Base-by-base conservation (phyloP, 2,797 vertebrate species). In the Sciaenops ocellatus region DNA sequence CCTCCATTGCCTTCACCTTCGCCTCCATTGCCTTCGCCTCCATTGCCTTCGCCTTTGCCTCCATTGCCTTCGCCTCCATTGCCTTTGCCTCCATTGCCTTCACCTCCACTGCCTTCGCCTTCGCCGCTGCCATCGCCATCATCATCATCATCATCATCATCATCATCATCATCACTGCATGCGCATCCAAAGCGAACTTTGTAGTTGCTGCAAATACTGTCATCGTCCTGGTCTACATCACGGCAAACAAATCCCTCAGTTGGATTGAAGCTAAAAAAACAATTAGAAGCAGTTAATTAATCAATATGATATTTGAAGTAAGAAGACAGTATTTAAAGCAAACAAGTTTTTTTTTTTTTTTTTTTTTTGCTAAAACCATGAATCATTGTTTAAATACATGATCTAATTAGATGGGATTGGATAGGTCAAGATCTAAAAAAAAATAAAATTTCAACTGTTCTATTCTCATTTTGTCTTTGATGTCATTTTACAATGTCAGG, bases 151-250 rank as follows among this genome's bases (percentile, higher is more conserved):
- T n/a, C n/a, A n/a, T n/a, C n/a, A n/a, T n/a, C n/a, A n/a, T n/a
- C n/a, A n/a, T n/a, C 34, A 34, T 34, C 7, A 6, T 10, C 64
- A 3, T 51, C 1, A 2, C 0, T 9, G 51, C 90, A 90, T 2
- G 57, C 76, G 22, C 87, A 90, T 63, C 77, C 79, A 65, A 91
- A 92, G n/a, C 73, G 60, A 44, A 85, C 76, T 84, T 86, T 80
- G 70, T 90, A 91, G 83, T 91, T 68, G 0, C 0, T n/a, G 52
- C 87, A 92, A 0, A 0, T 34, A 7, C 8, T 0, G 2, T 22
- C 11, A 11, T 0, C 3, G 2, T 0, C 34, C 78, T 90, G 89
- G 60, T 85, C 71, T 0, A 0, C 0, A 0, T 78, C 88, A 17
- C 18, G 42, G 56, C 88, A 92, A 76, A 63, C 55, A 38, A 91